A percentile compares a stretch with the other conserved stretches of the same genome.
These are phyloP conservation scores for Luscinia luscinia DNA, from an alignment of 2,797 vertebrate species.

Conservation along the genomic window DNA sequence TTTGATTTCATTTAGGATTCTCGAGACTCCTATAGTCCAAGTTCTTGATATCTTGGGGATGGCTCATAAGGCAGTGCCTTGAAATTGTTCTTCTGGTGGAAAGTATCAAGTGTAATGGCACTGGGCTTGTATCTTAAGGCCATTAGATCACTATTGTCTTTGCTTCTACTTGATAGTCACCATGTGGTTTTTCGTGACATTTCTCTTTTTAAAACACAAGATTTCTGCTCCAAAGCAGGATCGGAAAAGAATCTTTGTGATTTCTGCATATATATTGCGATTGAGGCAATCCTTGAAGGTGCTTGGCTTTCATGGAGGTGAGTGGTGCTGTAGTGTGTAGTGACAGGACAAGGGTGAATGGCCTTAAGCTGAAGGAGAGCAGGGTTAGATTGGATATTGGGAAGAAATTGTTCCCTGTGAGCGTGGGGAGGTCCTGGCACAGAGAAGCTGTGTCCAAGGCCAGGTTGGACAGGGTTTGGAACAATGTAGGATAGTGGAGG, in stretches of 20 bases:
- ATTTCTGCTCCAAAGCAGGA: background rate
- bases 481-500: background rate
- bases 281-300: background rate
- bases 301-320: background rate
- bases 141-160: background rate
- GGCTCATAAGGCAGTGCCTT: background rate
- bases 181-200: background rate
- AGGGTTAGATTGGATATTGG: background rate
- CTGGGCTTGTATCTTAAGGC: background rate
- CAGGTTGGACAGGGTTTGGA: background rate
- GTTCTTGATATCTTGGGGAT: background rate
- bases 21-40: background rate
- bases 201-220: background rate
- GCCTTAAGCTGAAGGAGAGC: background rate
- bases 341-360: background rate
- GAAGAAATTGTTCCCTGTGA: background rate
- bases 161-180: background rate
- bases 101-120: background rate
- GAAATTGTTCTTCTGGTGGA: background rate
- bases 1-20: background rate
- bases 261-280: accelerated
- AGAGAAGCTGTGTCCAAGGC: background rate
- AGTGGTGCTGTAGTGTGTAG: background rate
- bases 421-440: background rate
- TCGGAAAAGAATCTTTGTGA: background rate